Percentiles rank a stretch among this genome's conserved stretches.
These are phyloP conservation scores for Aphelenchoides besseyi DNA, from an alignment of 1,140 invertebrate genomes.

Conservation along the genomic window DNA sequence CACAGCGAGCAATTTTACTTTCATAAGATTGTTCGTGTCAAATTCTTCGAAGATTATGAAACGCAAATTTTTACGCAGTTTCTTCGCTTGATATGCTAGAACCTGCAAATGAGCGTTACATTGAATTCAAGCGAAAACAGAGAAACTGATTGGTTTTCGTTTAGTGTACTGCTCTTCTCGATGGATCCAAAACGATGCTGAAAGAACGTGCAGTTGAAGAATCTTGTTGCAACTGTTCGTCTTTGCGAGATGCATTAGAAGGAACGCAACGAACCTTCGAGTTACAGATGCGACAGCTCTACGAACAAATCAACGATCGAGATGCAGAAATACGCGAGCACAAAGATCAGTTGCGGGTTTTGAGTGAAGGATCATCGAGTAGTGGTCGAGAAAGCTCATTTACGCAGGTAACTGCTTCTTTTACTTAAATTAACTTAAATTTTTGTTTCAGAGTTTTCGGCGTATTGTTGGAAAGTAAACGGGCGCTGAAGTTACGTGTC, in stretches of 20 bases:
- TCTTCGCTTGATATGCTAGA: too few species aligned
- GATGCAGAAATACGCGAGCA: conserved; percentile 36
- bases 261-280: conserved; percentile 42
- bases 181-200: background rate
- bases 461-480: conserved; percentile 27
- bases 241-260: conserved; percentile 36
- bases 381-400: conserved; percentile 10
- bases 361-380: background rate
- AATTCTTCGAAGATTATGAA: background rate
- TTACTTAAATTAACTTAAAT: background rate
- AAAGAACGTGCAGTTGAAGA: background rate
- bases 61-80: too few species aligned
- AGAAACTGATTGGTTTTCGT: background rate
- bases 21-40: background rate
- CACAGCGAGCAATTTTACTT: background rate
- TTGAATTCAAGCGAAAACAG: too few species aligned
- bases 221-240: conserved; percentile 30
- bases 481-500: too few species aligned
- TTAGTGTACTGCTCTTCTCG: conserved; percentile 8
- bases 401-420: conserved; percentile 2
- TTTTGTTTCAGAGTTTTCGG: conserved; percentile 23
- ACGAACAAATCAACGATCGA: conserved; percentile 44
- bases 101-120: too few species aligned
- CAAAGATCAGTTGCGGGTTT: conserved; percentile 17
- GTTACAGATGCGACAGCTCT: conserved; percentile 39